Evolutionary conservation across 2,113 vertebrate species (phyloP), one percentile per base, ranked within the genome.

Genomic region (Petroica traversi): DNA sequence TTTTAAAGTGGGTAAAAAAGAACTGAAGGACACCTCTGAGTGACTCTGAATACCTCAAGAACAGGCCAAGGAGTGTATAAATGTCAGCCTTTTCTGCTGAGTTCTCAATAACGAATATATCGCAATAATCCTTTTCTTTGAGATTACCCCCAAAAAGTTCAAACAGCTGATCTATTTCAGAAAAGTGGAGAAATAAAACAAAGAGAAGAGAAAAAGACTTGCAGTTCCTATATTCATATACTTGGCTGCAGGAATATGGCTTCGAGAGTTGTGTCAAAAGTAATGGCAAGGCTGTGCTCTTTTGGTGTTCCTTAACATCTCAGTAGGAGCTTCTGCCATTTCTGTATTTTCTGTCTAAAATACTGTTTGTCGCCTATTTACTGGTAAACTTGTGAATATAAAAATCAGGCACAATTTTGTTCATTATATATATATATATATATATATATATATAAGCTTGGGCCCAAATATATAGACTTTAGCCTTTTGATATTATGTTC

Each of bases 311-410:
- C 33, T 89, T 46, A 59, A 23, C 14, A 38, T 43, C 19, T 55
- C 55, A 59, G 41, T 8, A 55, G 43, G 26, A 78, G 4, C 17
- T 87, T 29, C 51, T 81, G 18, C 3, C 2, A 7, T 41, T 71
- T 41, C 18, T 49, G 11, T 38, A 17, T 22, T 85, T 84, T 81
- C 52, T 25, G 6, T 64, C 24, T 55, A 22, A 63, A 28, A 4
- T n/a, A 12, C 0, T 0, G 17, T 81, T 63, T 74, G 3, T 33
- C 9, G 19, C 48, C 22, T 66, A 7, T 64, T 90, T 79, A 29
- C 7, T 31, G 17, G 5, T 76, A 62, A 92, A 36, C 11, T 41
- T 59, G 14, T 6, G 52, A 75, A 79, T 48, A 26, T 59, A 49
- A 78, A 85, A 85, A 31, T 19, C 15, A 22, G 24, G 4, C 8